phyloP scores from a whole-genome alignment of 2,113 vertebrate species.

The Pangasianodon gigas region DNA sequence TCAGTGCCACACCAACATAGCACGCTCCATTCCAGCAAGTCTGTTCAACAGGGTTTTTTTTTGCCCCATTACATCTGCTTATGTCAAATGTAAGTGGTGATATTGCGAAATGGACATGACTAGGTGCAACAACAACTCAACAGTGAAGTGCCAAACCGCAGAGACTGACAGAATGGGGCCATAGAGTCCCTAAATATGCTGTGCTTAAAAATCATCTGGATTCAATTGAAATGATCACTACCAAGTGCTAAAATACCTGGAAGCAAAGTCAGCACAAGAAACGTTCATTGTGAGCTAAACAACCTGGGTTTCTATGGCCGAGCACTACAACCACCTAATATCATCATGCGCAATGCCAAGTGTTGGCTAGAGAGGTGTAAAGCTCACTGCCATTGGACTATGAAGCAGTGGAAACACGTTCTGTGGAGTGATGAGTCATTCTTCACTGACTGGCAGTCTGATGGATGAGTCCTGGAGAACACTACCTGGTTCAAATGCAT shows the following conservation, averaged over 20 bases:
- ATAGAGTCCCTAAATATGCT: neutral
- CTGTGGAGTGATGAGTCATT: neutral
- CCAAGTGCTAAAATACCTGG: neutral
- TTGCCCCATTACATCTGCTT: neutral
- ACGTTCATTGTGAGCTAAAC: neutral
- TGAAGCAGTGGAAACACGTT: slow-evolving; percentile 26
- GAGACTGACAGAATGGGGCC: slow-evolving; percentile 17
- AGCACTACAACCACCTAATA: slow-evolving; percentile 1
- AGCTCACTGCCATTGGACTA: neutral
- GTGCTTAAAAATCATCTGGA: slow-evolving; percentile 19
- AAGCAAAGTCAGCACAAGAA: slow-evolving; percentile 10
- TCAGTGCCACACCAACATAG: neutral
- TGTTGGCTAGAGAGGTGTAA: slow-evolving; percentile 15
- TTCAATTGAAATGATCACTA: slow-evolving; percentile 19
- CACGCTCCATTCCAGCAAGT: neutral
- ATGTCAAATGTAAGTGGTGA: slow-evolving; percentile 5
- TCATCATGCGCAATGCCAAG: neutral
- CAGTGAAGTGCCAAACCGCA: neutral
- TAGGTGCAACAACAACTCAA: slow-evolving; percentile 10
- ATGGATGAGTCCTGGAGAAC: slow-evolving; percentile 11
- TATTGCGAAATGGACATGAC: neutral
- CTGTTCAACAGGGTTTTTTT: neutral
- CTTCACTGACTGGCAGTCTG: slow-evolving; percentile 17
- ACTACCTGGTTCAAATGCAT: slow-evolving; percentile 22
- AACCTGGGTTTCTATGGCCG: neutral